A percentile compares a stretch with the other conserved stretches of the same genome.
Conservation (phyloP, 2,113 vertebrate genomes). For the Onychostoma macrolepis region DNA sequence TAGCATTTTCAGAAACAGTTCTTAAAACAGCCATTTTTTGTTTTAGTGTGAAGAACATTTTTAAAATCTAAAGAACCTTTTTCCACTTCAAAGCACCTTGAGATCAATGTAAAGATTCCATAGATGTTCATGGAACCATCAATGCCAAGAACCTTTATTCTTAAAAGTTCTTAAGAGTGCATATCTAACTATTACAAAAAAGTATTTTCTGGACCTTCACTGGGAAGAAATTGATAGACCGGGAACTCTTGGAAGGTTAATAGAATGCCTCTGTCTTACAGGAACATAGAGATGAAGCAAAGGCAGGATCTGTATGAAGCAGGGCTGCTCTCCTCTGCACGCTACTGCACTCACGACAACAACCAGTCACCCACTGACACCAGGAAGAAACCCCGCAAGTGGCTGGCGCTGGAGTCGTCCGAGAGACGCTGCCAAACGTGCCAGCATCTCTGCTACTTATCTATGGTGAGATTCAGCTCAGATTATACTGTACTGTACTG, state of each 20-base stretch:
- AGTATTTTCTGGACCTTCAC: neutral
- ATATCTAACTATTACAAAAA: too few relatives aligned
- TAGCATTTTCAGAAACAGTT: too few relatives aligned
- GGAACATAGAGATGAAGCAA: constrained; percentile 96
- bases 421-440: constrained; percentile 97
- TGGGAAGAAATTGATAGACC: too few relatives aligned
- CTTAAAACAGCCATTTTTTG: too few relatives aligned
- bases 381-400: constrained; percentile 96
- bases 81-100: too few relatives aligned
- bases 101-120: too few relatives aligned
- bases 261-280: constrained; percentile 57
- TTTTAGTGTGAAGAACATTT: too few relatives aligned
- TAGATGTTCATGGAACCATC: too few relatives aligned
- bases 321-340: constrained; percentile 91
- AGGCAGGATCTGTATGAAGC: constrained; percentile 92
- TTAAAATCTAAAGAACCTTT: too few relatives aligned
- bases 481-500: neutral
- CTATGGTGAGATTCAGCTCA: constrained; percentile 84
- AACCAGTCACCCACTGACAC: constrained; percentile 77
- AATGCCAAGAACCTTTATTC: too few relatives aligned
- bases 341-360: constrained; percentile 91
- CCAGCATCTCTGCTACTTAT: constrained; percentile 96
- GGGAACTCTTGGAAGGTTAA: too few relatives aligned
- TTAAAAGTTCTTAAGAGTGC: too few relatives aligned
- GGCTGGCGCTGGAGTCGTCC: constrained; percentile 92